phyloP scores from a whole-genome alignment of 2,888 invertebrate genomes.

The Furcula furcula region DNA sequence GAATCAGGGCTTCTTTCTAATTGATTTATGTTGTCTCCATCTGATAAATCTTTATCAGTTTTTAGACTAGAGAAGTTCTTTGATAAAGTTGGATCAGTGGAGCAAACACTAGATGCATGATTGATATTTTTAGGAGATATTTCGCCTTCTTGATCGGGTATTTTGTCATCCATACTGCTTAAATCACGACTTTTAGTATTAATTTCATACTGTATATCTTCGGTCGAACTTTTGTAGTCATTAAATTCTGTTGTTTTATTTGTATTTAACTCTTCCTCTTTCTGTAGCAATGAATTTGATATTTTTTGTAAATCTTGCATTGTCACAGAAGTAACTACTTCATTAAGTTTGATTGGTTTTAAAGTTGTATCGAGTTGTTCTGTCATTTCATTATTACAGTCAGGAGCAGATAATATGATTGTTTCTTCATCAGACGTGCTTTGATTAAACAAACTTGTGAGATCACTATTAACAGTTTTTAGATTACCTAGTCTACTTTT shows the following conservation, averaged over 20 bases:
- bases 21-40: background rate
- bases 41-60: too few relatives aligned
- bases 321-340: constrained; percentile 13
- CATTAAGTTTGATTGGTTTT: constrained; percentile 1
- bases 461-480: constrained; percentile 17
- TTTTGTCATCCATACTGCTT: too few relatives aligned
- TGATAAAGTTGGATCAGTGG: too few relatives aligned
- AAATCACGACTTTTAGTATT: constrained; percentile 3
- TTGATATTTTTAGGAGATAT: too few relatives aligned
- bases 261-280: constrained; percentile 18
- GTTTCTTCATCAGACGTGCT: background rate
- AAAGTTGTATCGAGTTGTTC: background rate
- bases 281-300: constrained; percentile 49
- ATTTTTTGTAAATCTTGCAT: constrained; percentile 55
- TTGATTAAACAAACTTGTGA: constrained; percentile 2
- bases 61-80: too few relatives aligned
- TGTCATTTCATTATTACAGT: background rate
- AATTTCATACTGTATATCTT: background rate
- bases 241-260: constrained; percentile 4
- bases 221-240: background rate
- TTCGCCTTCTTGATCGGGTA: too few relatives aligned
- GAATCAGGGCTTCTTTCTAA: constrained; percentile 45
- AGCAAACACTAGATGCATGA: too few relatives aligned
- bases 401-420: background rate
- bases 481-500: constrained; percentile 35